Percentiles rank a stretch among this genome's conserved stretches.
Evolutionary conservation across 2,888 invertebrate species (phyloP).

Genomic region (Drosophila lutescens): DNA sequence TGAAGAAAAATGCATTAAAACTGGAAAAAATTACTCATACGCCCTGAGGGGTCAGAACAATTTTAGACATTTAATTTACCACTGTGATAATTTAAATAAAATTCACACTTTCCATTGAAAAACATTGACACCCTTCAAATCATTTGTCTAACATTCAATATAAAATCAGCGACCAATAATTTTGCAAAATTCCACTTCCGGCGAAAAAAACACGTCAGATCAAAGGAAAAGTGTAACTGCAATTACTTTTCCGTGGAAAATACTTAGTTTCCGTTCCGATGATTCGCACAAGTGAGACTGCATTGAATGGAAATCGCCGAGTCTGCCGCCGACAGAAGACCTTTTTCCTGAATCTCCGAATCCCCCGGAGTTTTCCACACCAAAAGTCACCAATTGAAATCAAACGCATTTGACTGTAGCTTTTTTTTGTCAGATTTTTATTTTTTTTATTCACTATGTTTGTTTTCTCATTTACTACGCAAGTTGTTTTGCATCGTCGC

Average conservation of each 20-base stretch:
- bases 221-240: slow-evolving; percentile 28
- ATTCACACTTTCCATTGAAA: slow-evolving; percentile 7
- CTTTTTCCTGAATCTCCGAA: background rate
- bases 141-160: slow-evolving; percentile 15
- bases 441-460: slow-evolving; percentile 78
- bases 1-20: too few species aligned
- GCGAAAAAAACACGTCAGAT: slow-evolving; percentile 9
- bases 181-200: slow-evolving; percentile 13
- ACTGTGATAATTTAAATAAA: background rate
- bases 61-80: background rate
- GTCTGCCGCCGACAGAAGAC: slow-evolving; percentile 25
- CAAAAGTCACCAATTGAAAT: slow-evolving; percentile 31
- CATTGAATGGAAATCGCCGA: slow-evolving; percentile 19
- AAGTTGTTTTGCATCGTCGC: slow-evolving; percentile 70
- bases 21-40: slow-evolving; percentile 12
- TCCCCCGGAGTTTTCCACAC: background rate
- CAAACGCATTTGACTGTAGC: slow-evolving; percentile 62
- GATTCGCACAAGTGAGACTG: slow-evolving; percentile 27
- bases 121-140: background rate
- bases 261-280: slow-evolving; percentile 41
- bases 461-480: slow-evolving; percentile 76
- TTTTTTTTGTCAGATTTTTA: slow-evolving; percentile 72
- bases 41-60: background rate
- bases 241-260: slow-evolving; percentile 42
- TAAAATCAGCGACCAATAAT: slow-evolving; percentile 31